Conservation (phyloP, 2,113 vertebrate species). For the Pardalotus punctatus region DNA sequence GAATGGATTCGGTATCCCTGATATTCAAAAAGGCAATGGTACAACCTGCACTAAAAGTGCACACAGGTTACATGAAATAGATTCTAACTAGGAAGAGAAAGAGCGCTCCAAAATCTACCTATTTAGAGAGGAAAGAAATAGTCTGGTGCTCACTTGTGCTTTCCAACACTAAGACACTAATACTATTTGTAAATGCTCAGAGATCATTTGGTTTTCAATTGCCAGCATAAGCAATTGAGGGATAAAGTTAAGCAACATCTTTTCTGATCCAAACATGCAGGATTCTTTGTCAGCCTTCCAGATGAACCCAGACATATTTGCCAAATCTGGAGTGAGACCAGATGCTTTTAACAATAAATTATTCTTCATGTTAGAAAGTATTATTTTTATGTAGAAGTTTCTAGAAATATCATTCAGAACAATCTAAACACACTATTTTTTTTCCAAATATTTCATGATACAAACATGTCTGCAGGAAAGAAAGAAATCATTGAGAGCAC, state of each 20-base stretch:
- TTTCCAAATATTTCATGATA: not conserved
- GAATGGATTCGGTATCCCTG: not conserved
- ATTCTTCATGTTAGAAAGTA: not conserved
- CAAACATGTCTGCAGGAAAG: not conserved
- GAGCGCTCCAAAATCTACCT: not conserved
- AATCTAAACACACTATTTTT: not conserved
- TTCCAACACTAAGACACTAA: not conserved
- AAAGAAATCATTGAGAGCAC: not conserved
- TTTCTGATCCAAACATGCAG: not conserved
- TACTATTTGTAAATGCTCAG: not conserved
- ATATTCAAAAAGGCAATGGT: not conserved
- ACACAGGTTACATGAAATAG: not conserved
- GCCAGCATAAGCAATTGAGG: not conserved
- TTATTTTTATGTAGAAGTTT: not conserved
- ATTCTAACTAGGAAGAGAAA: not conserved
- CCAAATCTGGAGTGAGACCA: not conserved
- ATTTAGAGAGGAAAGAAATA: not conserved
- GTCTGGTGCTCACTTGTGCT: not conserved
- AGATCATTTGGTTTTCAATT: not conserved
- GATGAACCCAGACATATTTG: not conserved
- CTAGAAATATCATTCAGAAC: not conserved
- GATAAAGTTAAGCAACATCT: not conserved
- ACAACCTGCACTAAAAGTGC: not conserved
- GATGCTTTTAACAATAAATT: not conserved
- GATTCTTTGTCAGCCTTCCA: not conserved